These are phyloP conservation scores for Uropsilus gracilis DNA, from an alignment of 2,113 vertebrate species.

Conservation along the genomic window DNA sequence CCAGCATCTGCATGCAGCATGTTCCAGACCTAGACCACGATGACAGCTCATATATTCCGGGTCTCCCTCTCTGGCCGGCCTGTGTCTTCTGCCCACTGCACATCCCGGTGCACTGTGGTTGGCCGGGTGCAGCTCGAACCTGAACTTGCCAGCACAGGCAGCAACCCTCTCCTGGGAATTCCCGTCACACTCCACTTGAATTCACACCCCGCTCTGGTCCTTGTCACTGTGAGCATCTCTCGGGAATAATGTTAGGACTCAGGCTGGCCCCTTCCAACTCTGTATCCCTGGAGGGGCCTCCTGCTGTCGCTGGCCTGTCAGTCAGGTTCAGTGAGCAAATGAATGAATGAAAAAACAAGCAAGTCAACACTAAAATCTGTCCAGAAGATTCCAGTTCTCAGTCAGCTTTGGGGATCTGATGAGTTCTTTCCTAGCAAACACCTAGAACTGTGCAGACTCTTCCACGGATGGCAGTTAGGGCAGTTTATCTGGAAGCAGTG, in stretches of 20 bases:
- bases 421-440: background rate
- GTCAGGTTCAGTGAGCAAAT: background rate
- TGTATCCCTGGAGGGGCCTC: background rate
- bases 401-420: background rate
- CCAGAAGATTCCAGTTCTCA: background rate
- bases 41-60: background rate
- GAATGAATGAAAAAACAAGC: background rate
- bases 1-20: accelerated
- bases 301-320: background rate
- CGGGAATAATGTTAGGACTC: background rate
- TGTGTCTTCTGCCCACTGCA: background rate
- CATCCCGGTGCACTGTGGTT: background rate
- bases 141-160: background rate
- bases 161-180: background rate
- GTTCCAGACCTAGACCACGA: background rate
- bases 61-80: background rate
- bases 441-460: background rate
- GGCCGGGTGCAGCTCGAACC: background rate
- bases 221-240: background rate
- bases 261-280: background rate
- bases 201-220: too few species aligned
- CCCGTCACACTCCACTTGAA: background rate
- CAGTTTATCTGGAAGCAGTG: background rate
- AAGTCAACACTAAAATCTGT: background rate
- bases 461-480: background rate